A percentile compares a stretch with the other conserved stretches of the same genome.
These are phyloP conservation scores for Protaetia brevitarsis DNA, from an alignment of 1,140 invertebrate genomes.

Conservation along the genomic window DNA sequence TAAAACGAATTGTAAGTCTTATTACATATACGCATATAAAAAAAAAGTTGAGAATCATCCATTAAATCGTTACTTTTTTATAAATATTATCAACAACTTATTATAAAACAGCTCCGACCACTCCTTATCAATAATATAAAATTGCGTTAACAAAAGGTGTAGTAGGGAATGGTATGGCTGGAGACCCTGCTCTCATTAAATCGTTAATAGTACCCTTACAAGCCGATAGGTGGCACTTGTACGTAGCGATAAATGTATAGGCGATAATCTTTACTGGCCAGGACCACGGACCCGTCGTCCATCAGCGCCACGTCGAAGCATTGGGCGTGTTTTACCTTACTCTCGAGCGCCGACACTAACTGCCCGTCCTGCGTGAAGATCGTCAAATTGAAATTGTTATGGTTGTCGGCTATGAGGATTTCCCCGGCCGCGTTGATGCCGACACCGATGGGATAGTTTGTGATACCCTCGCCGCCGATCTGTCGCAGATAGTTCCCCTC, in stretches of 20 bases:
- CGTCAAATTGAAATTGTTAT: slow-evolving; percentile 99
- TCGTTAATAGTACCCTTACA: slow-evolving; percentile 55
- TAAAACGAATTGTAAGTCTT: too few species aligned
- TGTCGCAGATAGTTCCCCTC: slow-evolving; percentile 95
- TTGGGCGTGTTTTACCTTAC: slow-evolving; percentile 99
- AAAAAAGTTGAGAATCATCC: slow-evolving; percentile 38
- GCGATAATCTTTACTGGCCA: slow-evolving; percentile 98
- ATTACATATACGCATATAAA: slow-evolving; percentile 23
- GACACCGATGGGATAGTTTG: slow-evolving; percentile 99
- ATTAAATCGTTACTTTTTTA: slow-evolving; percentile 11
- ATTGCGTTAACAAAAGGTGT: slow-evolving; percentile 49
- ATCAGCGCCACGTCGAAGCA: slow-evolving; percentile 99
- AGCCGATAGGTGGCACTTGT: slow-evolving; percentile 80
- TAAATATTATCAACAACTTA: slow-evolving; percentile 33
- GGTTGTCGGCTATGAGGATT: slow-evolving; percentile 97
- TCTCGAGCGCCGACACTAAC: slow-evolving; percentile 93
- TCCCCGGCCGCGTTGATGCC: slow-evolving; percentile 95
- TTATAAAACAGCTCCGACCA: slow-evolving; percentile 42
- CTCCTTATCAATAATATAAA: slow-evolving; percentile 40
- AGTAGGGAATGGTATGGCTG: slow-evolving; percentile 43
- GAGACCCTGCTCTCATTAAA: slow-evolving; percentile 38
- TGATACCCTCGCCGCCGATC: slow-evolving; percentile 97
- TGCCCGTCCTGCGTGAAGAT: slow-evolving; percentile 97
- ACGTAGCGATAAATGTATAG: slow-evolving; percentile 98
- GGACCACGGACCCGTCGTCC: slow-evolving; percentile 98